Conservation (phyloP, 1,140 invertebrate species). For the Brachionus paranguensis region DNA sequence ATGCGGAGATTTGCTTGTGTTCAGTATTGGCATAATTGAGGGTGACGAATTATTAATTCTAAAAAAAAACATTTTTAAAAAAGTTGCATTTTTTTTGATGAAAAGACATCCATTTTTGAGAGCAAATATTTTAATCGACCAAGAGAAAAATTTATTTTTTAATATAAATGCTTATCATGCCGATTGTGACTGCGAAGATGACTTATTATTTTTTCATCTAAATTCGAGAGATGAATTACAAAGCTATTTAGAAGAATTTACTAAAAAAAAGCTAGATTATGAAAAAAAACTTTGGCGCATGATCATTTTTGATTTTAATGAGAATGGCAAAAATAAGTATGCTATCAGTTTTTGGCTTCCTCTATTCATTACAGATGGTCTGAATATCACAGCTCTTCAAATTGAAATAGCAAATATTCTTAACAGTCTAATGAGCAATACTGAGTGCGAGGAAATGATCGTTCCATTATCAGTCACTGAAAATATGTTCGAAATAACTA, state of each 20-base stretch:
- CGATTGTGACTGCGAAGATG: not conserved
- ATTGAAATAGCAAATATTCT: slow-evolving; percentile 36
- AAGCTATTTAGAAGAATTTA: not conserved
- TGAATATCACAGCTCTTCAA: not conserved
- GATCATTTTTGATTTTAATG: not conserved
- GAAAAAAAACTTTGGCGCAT: not conserved
- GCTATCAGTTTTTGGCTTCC: not conserved
- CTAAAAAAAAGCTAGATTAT: not conserved
- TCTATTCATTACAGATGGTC: slow-evolving; percentile 18
- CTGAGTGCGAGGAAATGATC: not conserved
- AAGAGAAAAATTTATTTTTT: not conserved
- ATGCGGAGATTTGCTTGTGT: slow-evolving; percentile 16
- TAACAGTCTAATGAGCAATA: not conserved
- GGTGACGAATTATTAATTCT: not conserved
- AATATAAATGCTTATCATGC: not conserved
- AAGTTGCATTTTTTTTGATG: not conserved
- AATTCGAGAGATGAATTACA: not conserved
- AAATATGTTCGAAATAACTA: not conserved
- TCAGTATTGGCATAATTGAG: slow-evolving; percentile 7
- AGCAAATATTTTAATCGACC: not conserved
- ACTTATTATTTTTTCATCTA: not conserved
- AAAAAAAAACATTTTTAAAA: not conserved
- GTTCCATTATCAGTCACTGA: not conserved
- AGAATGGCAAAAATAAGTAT: not conserved
- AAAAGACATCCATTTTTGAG: slow-evolving; percentile 19